phyloP scores from a whole-genome alignment of 1,140 invertebrate genomes.

The Acyrthosiphon pisum region DNA sequence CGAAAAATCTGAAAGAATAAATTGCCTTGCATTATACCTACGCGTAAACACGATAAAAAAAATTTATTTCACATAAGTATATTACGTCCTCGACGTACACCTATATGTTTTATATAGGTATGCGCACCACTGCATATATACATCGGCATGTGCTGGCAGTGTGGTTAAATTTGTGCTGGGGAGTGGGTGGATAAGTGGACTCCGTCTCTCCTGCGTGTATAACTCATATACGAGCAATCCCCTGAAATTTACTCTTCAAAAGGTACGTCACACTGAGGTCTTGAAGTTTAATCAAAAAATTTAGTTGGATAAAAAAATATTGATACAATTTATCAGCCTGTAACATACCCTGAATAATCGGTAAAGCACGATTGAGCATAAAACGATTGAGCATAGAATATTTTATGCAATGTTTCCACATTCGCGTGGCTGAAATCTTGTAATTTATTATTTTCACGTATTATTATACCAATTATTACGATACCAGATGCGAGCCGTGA shows the following conservation, averaged over 20 bases:
- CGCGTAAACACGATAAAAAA: background rate
- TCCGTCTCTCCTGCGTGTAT: too few species aligned
- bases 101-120: background rate
- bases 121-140: background rate
- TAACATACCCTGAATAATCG: too few species aligned
- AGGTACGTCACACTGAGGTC: background rate
- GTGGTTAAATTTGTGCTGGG: background rate
- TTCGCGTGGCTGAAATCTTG: too few species aligned
- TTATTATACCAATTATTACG: too few species aligned
- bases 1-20: conserved; percentile 1
- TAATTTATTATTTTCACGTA: too few species aligned
- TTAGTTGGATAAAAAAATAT: too few species aligned
- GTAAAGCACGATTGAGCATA: too few species aligned
- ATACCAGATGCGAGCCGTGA: too few species aligned
- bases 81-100: background rate
- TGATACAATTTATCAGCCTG: too few species aligned
- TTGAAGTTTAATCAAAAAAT: background rate
- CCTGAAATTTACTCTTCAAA: background rate
- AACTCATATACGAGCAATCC: background rate
- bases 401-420: too few species aligned
- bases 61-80: background rate
- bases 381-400: too few species aligned
- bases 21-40: background rate
- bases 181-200: too few species aligned
- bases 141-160: background rate